Evolutionary conservation across 2,888 invertebrate genomes (phyloP).

Genomic region (Ophion obscuratus): DNA sequence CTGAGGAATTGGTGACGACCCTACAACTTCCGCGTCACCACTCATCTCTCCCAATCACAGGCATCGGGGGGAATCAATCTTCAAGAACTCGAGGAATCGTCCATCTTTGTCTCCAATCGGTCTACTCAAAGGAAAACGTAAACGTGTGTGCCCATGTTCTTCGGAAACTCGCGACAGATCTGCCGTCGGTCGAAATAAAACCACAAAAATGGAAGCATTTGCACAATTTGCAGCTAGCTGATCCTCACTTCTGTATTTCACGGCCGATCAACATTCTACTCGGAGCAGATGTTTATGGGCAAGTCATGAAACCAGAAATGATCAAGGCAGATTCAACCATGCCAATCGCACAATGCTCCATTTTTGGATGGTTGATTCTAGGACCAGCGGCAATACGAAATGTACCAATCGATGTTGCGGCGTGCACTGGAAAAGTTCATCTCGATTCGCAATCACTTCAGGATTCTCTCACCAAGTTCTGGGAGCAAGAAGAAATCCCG

Average conservation of each 20-base stretch:
- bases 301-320: slow-evolving; percentile 11
- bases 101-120: not conserved
- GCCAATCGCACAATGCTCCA: not conserved
- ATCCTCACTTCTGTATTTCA: slow-evolving; percentile 10
- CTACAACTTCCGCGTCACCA: slow-evolving; percentile 8
- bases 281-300: slow-evolving; percentile 19
- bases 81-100: slow-evolving; percentile 22
- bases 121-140: slow-evolving; percentile 4
- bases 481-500: slow-evolving; percentile 31
- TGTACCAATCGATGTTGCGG: not conserved
- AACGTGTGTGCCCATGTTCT: slow-evolving; percentile 1
- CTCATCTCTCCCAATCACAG: slow-evolving; percentile 7
- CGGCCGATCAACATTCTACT: slow-evolving; percentile 16
- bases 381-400: not conserved
- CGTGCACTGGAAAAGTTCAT: not conserved
- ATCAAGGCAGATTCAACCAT: slow-evolving; percentile 1
- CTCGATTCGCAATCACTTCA: slow-evolving; percentile 5
- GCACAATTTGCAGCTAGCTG: slow-evolving; percentile 13
- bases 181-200: slow-evolving; percentile 16
- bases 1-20: slow-evolving; percentile 32
- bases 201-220: not conserved
- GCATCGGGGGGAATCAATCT: slow-evolving; percentile 2
- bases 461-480: slow-evolving; percentile 30
- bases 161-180: slow-evolving; percentile 15
- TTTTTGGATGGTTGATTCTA: slow-evolving; percentile 17